Conservation (phyloP, 2,888 invertebrate species). For the Rugalucina vietnamica region DNA sequence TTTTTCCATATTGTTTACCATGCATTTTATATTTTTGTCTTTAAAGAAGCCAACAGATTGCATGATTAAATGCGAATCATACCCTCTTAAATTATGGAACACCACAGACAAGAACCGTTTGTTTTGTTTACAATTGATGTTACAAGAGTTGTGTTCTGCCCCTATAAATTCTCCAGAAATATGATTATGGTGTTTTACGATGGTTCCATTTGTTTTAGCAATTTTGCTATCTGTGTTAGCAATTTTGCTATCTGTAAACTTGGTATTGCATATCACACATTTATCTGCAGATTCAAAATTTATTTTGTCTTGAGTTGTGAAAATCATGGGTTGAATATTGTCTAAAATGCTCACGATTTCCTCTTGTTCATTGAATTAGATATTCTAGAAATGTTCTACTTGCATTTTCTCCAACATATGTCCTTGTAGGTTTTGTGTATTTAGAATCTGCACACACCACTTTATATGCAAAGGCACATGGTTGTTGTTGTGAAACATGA, state of each 20-base stretch:
- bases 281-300: slow-evolving; percentile 1
- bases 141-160: slow-evolving; percentile 54
- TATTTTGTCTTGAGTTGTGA: slow-evolving; percentile 20
- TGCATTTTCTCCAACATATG: slow-evolving; percentile 26
- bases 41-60: slow-evolving; percentile 36
- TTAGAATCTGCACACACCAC: slow-evolving; percentile 15
- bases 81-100: slow-evolving; percentile 58
- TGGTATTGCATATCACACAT: slow-evolving; percentile 40
- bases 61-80: slow-evolving; percentile 55
- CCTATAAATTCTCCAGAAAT: slow-evolving; percentile 53
- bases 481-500: background rate
- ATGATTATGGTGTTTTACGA: slow-evolving; percentile 55
- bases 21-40: slow-evolving; percentile 39
- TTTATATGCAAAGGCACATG: slow-evolving; percentile 12
- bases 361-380: slow-evolving; percentile 44
- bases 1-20: slow-evolving; percentile 61
- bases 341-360: slow-evolving; percentile 30
- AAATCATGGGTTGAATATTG: slow-evolving; percentile 30
- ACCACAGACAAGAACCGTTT: slow-evolving; percentile 45
- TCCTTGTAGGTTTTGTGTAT: slow-evolving; percentile 21
- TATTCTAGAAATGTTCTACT: slow-evolving; percentile 25
- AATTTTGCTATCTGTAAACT: background rate
- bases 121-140: slow-evolving; percentile 37
- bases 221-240: no score
- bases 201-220: background rate